Percentiles rank a stretch among this genome's conserved stretches.
Evolutionary conservation across 2,113 vertebrate species (phyloP).

Genomic region (Trochalopteron elliotii): DNA sequence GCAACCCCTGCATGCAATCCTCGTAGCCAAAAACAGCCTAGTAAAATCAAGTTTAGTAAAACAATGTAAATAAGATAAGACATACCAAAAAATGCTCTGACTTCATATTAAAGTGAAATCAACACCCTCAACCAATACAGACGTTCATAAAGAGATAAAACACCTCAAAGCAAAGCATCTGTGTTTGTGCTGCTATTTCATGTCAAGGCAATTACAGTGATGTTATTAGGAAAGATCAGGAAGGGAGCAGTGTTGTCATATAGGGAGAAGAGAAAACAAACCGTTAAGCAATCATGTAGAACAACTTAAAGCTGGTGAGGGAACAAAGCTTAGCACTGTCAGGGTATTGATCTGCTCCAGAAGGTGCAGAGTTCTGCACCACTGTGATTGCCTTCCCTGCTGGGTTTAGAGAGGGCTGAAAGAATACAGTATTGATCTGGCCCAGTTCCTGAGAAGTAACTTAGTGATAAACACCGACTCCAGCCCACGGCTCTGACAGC

Average conservation of each 20-base stretch:
- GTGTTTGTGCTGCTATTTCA: conserved; percentile 78
- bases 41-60: conserved; percentile 26
- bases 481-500: conserved; percentile 79
- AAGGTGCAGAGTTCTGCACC: conserved; percentile 85
- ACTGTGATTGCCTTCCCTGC: conserved; percentile 86
- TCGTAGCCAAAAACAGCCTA: conserved; percentile 53
- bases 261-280: conserved; percentile 83
- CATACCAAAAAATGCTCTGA: background rate
- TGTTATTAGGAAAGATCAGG: conserved; percentile 77
- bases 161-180: conserved; percentile 64
- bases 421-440: conserved; percentile 95
- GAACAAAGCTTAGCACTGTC: conserved; percentile 94
- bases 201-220: conserved; percentile 81
- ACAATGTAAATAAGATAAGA: conserved; percentile 36
- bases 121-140: conserved; percentile 64
- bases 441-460: conserved; percentile 87
- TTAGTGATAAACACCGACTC: conserved; percentile 85
- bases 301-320: conserved; percentile 89
- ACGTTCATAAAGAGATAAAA: conserved; percentile 57
- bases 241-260: conserved; percentile 69
- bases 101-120: conserved; percentile 68
- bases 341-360: conserved; percentile 93
- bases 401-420: conserved; percentile 83
- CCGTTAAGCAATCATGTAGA: conserved; percentile 98
- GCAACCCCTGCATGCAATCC: background rate